Conservation (phyloP, 2,113 vertebrate genomes). For the Xenus cinereus region DNA sequence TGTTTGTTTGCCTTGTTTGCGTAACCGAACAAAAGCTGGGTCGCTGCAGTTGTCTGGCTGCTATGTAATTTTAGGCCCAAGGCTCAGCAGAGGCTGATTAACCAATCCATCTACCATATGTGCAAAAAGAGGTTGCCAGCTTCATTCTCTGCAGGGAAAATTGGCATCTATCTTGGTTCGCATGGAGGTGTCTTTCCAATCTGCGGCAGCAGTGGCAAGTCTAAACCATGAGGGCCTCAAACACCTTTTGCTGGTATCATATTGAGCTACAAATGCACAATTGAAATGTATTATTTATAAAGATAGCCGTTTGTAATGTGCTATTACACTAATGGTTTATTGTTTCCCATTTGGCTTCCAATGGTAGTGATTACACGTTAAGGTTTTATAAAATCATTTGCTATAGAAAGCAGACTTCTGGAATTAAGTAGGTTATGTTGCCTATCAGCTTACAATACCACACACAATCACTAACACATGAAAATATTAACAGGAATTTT, state of each 20-base stretch:
- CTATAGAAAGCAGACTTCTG: background rate
- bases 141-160: constrained; percentile 75
- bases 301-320: constrained; percentile 60
- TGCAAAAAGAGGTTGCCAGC: constrained; percentile 82
- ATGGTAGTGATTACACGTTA: constrained; percentile 57
- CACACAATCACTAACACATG: background rate
- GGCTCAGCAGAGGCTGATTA: constrained; percentile 83
- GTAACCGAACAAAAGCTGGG: constrained; percentile 70
- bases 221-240: constrained; percentile 41
- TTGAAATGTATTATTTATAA: constrained; percentile 76
- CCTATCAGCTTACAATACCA: background rate
- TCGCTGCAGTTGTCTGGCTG: constrained; percentile 72
- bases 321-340: constrained; percentile 71
- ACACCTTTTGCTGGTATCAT: constrained; percentile 65
- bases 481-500: background rate
- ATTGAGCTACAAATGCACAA: constrained; percentile 46
- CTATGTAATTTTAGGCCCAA: constrained; percentile 76
- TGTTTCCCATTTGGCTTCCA: constrained; percentile 73
- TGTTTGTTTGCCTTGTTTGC: constrained; percentile 73
- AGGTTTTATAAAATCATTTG: background rate
- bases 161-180: constrained; percentile 74
- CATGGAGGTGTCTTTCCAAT: constrained; percentile 65
- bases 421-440: constrained; percentile 5
- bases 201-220: constrained; percentile 1
- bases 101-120: constrained; percentile 91